A percentile compares a stretch with the other conserved stretches of the same genome.
phyloP scores from a whole-genome alignment of 2,888 invertebrate genomes.

The Diaperis boleti region DNA sequence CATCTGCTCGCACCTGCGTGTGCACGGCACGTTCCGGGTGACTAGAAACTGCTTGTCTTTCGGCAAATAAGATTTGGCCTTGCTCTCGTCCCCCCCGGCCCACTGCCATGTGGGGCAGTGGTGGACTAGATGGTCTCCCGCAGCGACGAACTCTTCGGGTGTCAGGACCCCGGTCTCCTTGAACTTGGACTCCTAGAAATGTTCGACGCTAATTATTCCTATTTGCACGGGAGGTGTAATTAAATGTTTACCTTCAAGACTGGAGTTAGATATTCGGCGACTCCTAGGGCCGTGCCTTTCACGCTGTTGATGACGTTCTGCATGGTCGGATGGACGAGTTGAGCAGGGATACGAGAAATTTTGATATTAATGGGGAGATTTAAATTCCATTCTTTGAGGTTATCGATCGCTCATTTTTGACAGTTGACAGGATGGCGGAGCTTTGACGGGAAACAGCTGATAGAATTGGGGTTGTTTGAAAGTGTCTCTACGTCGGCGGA shows the following conservation, averaged over 20 bases:
- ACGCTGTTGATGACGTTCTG: slow-evolving; percentile 96
- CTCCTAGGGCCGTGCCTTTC: slow-evolving; percentile 94
- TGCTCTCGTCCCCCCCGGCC: slow-evolving; percentile 93
- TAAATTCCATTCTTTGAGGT: slow-evolving; percentile 22
- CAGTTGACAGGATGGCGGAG: slow-evolving; percentile 5
- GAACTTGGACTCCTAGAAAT: slow-evolving; percentile 91
- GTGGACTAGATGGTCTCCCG: slow-evolving; percentile 98
- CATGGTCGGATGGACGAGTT: slow-evolving; percentile 60
- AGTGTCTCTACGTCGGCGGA: neutral
- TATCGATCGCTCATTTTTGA: slow-evolving; percentile 29
- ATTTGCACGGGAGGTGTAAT: too few relatives aligned
- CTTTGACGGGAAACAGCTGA: slow-evolving; percentile 30
- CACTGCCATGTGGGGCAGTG: slow-evolving; percentile 99
- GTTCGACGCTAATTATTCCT: neutral
- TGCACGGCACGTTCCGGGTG: slow-evolving; percentile 97
- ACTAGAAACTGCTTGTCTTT: slow-evolving; percentile 96
- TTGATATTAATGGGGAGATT: slow-evolving; percentile 3
- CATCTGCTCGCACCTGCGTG: slow-evolving; percentile 95
- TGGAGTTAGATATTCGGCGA: slow-evolving; percentile 96
- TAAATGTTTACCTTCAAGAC: slow-evolving; percentile 88
- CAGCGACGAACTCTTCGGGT: slow-evolving; percentile 99
- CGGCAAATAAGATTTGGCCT: slow-evolving; percentile 90
- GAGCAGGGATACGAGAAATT: neutral
- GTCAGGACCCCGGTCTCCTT: slow-evolving; percentile 97
- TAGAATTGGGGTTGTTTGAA: neutral